Evolutionary conservation across 2,888 invertebrate genomes (phyloP).

Genomic region (Silvanus unidentatus): DNA sequence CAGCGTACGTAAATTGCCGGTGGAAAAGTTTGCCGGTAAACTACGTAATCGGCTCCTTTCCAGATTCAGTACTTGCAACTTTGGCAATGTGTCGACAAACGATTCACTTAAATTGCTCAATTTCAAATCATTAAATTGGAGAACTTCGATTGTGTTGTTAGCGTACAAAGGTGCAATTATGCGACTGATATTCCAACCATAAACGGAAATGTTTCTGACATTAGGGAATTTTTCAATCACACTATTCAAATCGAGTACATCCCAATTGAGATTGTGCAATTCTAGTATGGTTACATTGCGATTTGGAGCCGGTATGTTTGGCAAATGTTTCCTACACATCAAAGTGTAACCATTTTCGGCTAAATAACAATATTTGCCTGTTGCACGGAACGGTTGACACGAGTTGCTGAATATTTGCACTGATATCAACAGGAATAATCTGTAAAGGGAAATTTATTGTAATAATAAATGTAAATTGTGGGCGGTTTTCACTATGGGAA

Average conservation of each 20-base stretch:
- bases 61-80: constrained; percentile 25
- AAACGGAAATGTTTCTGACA: constrained; percentile 20
- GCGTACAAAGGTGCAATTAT: constrained; percentile 17
- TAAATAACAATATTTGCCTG: no score
- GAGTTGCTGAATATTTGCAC: no score
- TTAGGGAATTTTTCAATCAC: constrained; percentile 22
- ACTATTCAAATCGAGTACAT: constrained; percentile 18
- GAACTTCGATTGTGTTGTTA: constrained; percentile 21
- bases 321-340: constrained; percentile 9
- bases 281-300: constrained; percentile 7
- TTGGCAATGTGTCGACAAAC: constrained; percentile 24
- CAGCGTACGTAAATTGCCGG: constrained; percentile 13
- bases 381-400: no score
- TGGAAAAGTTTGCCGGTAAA: constrained; percentile 17
- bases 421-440: no score
- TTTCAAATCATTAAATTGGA: constrained; percentile 23
- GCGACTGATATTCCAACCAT: constrained; percentile 21
- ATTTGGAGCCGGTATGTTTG: constrained; percentile 7
- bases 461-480: no score
- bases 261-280: constrained; percentile 9
- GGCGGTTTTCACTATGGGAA: no score
- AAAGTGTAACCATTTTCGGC: not conserved
- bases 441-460: no score
- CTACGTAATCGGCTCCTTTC: constrained; percentile 23
- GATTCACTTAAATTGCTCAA: constrained; percentile 23